Evolutionary conservation across 2,888 invertebrate species (phyloP), one percentile per base, ranked within the genome.

Genomic region (Liodrosophila aerea): DNA sequence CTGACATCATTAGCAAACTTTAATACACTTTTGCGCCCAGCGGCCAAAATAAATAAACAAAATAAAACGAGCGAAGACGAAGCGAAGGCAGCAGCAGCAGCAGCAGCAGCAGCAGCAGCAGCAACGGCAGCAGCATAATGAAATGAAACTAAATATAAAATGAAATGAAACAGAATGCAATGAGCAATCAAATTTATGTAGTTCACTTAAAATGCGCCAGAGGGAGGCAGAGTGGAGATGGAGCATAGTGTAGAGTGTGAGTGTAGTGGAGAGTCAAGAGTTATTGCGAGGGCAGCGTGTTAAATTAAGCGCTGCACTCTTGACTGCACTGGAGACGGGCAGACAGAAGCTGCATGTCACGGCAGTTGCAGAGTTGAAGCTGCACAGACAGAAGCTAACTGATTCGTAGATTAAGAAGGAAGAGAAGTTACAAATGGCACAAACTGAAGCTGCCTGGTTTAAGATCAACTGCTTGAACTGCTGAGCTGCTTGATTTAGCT

Each of bases 1-100:
- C 84, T 73, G 84, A 83, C 81, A 85, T 82, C 81, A 83, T 82
- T 85, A 83, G 86, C 61, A 71, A 81, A 82, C 84, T 82, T 85
- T 80, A 83, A 78, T 68, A 63, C 80, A 81, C 65, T 85, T 22
- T 77, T 75, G 54, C 34, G 60, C 60, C 59, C 62, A 43, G 49
- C 16, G 50, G 37, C 15, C 37, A 67, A 61, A 49, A 56, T 52
- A 72, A 72, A 71, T 60, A 71, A 65, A 52, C 65, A 29, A 71
- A 59, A 52, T 59, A 29, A 39, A 47, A 52, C 27, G 36, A 51
- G n/a, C n/a, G 29, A 27, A 15, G 54, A 34, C 9, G n/a, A 7
- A 37, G 22, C 11, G 9, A 15, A 15, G 34, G 18, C 9, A 16
- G 11, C 8, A 13, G 13, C 15, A 9, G 36, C 4, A 1, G 15